Percentiles rank a stretch among this genome's conserved stretches.
Evolutionary conservation across 2,797 vertebrate genomes (phyloP).

Genomic region (Phalloptychus januarius): DNA sequence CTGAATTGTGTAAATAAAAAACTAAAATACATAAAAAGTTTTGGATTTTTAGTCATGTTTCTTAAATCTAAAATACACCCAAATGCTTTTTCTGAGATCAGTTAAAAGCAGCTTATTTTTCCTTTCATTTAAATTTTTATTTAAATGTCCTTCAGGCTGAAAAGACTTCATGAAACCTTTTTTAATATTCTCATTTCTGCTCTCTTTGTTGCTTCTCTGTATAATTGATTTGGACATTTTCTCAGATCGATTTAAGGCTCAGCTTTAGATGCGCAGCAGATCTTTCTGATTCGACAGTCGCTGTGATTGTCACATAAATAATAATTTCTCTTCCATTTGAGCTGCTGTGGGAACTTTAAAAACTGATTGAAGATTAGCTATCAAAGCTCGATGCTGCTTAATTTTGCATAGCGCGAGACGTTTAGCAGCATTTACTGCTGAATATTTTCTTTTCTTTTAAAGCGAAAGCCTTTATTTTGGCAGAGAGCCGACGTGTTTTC

Average conservation of each 20-base stretch:
- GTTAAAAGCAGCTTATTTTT: constrained; percentile 20
- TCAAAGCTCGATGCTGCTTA: not conserved
- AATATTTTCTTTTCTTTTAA: not conserved
- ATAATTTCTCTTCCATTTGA: not conserved
- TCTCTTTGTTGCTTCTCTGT: constrained; percentile 50
- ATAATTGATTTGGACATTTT: constrained; percentile 62
- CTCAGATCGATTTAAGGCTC: constrained; percentile 43
- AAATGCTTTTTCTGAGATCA: constrained; percentile 12
- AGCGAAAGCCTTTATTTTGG: constrained; percentile 13
- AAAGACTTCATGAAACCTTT: constrained; percentile 46
- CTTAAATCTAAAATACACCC: constrained; percentile 10
- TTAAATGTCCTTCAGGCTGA: constrained; percentile 35
- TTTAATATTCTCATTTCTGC: constrained; percentile 23
- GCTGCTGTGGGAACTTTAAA: constrained; percentile 15
- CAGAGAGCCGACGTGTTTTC: constrained; percentile 16
- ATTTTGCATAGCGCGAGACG: constrained; percentile 11
- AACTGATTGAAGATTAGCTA: constrained; percentile 5
- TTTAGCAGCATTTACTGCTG: not conserved
- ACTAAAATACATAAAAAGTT: not conserved
- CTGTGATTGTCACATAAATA: constrained; percentile 28
- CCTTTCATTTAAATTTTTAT: constrained; percentile 20
- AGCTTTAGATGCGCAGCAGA: constrained; percentile 17
- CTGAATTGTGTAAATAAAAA: not conserved
- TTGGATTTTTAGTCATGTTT: not conserved
- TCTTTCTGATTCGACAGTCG: constrained; percentile 2